A percentile compares a stretch with the other conserved stretches of the same genome.
Conservation (phyloP, 2,113 vertebrate species). For the Hiodon tergisus region DNA sequence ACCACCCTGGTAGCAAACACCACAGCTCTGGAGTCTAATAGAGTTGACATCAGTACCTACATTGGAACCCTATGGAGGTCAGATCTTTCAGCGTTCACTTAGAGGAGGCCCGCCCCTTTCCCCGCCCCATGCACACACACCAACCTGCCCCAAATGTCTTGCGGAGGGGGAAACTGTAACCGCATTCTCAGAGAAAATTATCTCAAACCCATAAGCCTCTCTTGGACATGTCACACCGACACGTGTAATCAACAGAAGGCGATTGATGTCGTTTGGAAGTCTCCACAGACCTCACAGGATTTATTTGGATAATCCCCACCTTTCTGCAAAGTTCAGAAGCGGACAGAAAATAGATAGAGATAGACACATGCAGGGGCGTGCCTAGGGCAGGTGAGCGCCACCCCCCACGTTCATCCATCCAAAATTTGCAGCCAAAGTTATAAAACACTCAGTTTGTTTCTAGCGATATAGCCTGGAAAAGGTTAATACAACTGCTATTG, state of each 20-base stretch:
- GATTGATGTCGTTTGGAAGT: conserved; percentile 66
- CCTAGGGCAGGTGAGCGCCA: no score
- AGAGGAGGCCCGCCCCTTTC: no score
- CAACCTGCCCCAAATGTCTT: no score
- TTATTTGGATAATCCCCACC: conserved; percentile 29
- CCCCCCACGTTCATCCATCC: no score
- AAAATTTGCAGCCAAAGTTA: no score
- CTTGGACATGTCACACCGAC: conserved; percentile 69
- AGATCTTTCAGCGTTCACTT: neutral
- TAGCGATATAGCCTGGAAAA: no score
- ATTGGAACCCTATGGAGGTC: conserved; percentile 16
- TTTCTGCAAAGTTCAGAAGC: conserved; percentile 35
- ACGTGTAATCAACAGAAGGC: conserved; percentile 57
- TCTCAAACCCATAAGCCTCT: conserved; percentile 58
- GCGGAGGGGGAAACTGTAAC: neutral
- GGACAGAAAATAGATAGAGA: conserved; percentile 23
- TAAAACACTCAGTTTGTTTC: no score
- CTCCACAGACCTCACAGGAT: conserved; percentile 49
- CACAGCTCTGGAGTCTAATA: neutral
- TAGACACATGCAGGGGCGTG: neutral
- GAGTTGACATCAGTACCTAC: neutral
- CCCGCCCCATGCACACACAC: no score
- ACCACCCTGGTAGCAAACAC: neutral
- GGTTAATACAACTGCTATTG: no score
- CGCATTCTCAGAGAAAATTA: conserved; percentile 55